A percentile compares a stretch with the other conserved stretches of the same genome.
Evolutionary conservation across 2,113 vertebrate species (phyloP).

Genomic region (Vulpes vulpes): DNA sequence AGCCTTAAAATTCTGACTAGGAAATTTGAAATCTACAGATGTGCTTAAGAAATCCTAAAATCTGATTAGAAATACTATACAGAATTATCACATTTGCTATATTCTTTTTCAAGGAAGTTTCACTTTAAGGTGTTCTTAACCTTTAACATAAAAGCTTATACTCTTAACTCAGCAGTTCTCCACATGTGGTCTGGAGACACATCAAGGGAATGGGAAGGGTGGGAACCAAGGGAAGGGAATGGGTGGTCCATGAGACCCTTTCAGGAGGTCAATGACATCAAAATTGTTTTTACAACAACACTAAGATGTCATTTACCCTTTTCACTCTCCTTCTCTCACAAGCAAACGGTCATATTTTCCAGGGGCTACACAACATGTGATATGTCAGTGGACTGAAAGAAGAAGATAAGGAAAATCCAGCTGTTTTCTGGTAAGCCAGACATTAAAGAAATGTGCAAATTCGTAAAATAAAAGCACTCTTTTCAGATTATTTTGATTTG

Average conservation of each 20-base stretch:
- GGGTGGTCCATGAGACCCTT: not conserved
- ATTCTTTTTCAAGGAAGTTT: not conserved
- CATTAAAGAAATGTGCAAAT: not conserved
- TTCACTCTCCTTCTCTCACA: not conserved
- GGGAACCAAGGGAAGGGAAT: not conserved
- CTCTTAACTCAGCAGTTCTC: not conserved
- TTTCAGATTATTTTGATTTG: not conserved
- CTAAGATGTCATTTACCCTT: not conserved
- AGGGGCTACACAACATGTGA: not conserved
- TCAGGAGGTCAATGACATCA: not conserved
- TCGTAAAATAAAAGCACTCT: not conserved
- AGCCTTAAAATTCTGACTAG: not conserved
- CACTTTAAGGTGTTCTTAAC: constrained; percentile 32
- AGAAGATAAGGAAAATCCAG: not conserved
- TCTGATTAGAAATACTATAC: constrained; percentile 12
- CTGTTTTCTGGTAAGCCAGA: constrained; percentile 13
- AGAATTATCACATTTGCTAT: not conserved
- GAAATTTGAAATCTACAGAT: not conserved
- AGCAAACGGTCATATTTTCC: not conserved
- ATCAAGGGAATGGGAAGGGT: not conserved
- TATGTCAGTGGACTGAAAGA: not conserved
- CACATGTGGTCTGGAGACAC: not conserved
- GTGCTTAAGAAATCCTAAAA: not conserved
- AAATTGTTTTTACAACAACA: constrained; percentile 19
- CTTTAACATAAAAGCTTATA: constrained; percentile 27